Evolutionary conservation across 2,113 vertebrate genomes (phyloP), one percentile per base, ranked within the genome.

Genomic region (Prunella fulvescens): DNA sequence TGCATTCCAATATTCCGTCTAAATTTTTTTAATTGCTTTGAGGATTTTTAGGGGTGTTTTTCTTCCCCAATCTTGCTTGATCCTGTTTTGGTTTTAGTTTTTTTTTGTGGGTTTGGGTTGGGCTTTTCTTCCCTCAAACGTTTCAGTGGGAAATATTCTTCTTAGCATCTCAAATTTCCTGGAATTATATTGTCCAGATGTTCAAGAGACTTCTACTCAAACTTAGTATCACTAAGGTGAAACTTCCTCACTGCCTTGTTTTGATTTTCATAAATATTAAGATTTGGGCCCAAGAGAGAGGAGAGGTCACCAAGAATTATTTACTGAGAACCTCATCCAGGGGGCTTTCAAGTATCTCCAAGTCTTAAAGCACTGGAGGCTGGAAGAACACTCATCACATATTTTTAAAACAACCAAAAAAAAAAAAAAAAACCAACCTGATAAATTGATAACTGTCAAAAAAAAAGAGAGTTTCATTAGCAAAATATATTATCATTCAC

Each of bases 1-100:
- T 69, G 8, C 40, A 29, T 73, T 16, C 0, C 4, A 48, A 2
- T 72, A 31, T n/a, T 86, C 22, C 8, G 13, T 45, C 7, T 10
- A 11, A 1, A 3, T 18, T 80, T 67, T 67, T 45, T 70, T 0
- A 37, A 51, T 28, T 23, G 5, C 7, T 58, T 58, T 12, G 5
- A 17, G 20, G 6, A 15, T 8, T 22, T 47, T 40, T 8, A 4
- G 17, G 12, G 3, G 7, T 39, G 3, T n/a, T 37, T 71, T 66
- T 37, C 2, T 64, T 40, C 39, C 11, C 3, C 1, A n/a, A 0
- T 50, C 1, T 64, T 42, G 2, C 11, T 62, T 58, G 4, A 5
- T 40, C 9, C 7, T 26, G 0, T 70, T 62, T 37, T 31, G 18
- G 6, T 29, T 54, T 69, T 54, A 16, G 4, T 6, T 37, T 37